These are phyloP conservation scores for Marmota monax DNA, from an alignment of 2,113 vertebrate species.

Conservation along the genomic window DNA sequence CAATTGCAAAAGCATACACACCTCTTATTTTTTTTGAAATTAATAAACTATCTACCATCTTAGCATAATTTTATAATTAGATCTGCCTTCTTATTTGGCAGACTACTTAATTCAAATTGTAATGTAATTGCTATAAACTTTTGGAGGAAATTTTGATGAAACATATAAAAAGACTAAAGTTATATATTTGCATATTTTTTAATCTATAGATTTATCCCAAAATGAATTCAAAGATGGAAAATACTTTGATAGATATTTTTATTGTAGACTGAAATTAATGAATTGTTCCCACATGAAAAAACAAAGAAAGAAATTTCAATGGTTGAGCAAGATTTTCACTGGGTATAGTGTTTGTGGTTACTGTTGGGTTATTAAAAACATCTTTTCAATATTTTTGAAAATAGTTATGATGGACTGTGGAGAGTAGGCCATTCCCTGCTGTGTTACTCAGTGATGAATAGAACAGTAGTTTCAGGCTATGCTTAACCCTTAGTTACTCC, in stretches of 20 bases:
- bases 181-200: not conserved
- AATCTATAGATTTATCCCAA: not conserved
- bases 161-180: not conserved
- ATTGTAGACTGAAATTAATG: not conserved
- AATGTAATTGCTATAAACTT: not conserved
- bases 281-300: not conserved
- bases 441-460: too few relatives aligned
- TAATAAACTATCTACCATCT: not conserved
- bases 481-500: too few relatives aligned
- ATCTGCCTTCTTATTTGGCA: not conserved
- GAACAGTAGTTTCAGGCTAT: too few relatives aligned
- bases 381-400: not conserved
- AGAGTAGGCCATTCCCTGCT: too few relatives aligned
- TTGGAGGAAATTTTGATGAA: not conserved
- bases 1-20: not conserved
- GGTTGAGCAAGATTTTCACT: not conserved
- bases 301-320: not conserved
- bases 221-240: not conserved
- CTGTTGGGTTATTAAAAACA: not conserved
- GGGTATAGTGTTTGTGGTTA: not conserved
- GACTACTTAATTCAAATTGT: not conserved
- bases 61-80: not conserved
- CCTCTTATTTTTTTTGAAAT: not conserved
- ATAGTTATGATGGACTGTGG: not conserved
- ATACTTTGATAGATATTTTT: not conserved